A percentile compares a stretch with the other conserved stretches of the same genome.
phyloP scores from a whole-genome alignment of 2,113 vertebrate genomes.

The Eira barbara region DNA sequence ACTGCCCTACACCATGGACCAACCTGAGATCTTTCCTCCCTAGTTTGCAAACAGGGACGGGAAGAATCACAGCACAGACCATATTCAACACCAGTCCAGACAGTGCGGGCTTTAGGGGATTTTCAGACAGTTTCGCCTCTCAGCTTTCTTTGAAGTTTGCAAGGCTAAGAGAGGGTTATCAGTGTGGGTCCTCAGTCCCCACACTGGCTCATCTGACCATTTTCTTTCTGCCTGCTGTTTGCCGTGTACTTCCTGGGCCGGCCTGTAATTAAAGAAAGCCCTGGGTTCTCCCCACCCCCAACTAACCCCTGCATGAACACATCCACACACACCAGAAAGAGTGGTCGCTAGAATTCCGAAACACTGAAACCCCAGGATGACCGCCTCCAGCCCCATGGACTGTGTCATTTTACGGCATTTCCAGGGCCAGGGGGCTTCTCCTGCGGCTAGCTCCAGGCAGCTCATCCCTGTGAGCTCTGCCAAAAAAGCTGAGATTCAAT shows the following conservation, averaged over 20 bases:
- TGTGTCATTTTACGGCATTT: not conserved
- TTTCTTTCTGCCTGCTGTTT: not conserved
- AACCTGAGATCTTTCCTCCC: not conserved
- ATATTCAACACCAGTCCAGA: not conserved
- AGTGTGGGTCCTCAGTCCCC: not conserved
- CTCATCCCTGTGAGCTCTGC: not conserved
- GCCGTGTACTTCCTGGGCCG: not conserved
- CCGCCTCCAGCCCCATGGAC: not conserved
- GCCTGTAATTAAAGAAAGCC: not conserved
- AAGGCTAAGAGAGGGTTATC: not conserved
- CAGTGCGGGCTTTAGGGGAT: rapidly evolving
- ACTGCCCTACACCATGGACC: not conserved
- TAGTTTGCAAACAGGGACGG: rapidly evolving
- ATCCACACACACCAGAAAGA: not conserved
- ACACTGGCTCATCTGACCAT: not conserved
- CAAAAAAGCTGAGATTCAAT: not conserved
- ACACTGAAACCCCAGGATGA: not conserved
- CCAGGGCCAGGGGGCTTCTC: not conserved
- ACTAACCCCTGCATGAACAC: not conserved
- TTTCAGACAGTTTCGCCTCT: not conserved
- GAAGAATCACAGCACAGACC: not conserved
- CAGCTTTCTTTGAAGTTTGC: not conserved
- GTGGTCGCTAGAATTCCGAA: not conserved
- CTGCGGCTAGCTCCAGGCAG: not conserved
- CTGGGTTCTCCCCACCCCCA: not conserved